Percentiles rank a stretch among this genome's conserved stretches.
phyloP scores from a whole-genome alignment of 2,113 vertebrate genomes.

The Brachionichthys hirsutus region DNA sequence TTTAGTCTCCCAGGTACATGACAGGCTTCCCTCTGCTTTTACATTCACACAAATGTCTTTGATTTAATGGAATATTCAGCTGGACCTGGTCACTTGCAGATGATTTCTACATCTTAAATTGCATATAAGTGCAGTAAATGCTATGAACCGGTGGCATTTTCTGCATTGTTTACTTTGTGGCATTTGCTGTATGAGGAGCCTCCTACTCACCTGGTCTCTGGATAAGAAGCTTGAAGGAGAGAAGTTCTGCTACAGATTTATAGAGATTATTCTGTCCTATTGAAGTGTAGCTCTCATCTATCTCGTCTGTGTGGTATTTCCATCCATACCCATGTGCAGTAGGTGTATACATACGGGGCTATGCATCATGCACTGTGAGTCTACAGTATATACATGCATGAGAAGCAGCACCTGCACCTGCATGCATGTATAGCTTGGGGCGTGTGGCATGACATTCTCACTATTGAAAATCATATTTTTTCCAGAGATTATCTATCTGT shows the following conservation, averaged over 20 bases:
- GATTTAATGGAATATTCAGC: conserved; percentile 23
- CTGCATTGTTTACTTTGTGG: conserved; percentile 35
- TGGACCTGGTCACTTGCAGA: conserved; percentile 16
- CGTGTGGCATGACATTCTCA: no score
- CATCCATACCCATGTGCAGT: conserved; percentile 14
- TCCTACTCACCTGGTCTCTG: conserved; percentile 49
- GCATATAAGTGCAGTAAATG: conserved; percentile 43
- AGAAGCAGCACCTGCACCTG: not conserved
- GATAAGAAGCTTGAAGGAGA: conserved; percentile 37
- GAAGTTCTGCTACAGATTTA: conserved; percentile 42
- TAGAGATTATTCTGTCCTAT: conserved; percentile 42
- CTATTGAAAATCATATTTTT: no score
- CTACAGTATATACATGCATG: not conserved
- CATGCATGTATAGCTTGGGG: no score
- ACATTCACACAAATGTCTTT: conserved; percentile 31
- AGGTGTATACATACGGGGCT: not conserved
- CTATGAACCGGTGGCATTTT: conserved; percentile 1
- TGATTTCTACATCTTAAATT: conserved; percentile 46
- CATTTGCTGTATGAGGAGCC: conserved; percentile 49
- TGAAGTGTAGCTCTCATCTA: conserved; percentile 20
- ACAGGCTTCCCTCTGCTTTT: conserved; percentile 17
- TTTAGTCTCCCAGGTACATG: conserved; percentile 18
- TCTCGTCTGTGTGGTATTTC: conserved; percentile 14
- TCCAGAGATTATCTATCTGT: no score
- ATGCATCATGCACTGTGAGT: no score